Conservation (phyloP, 1,140 invertebrate genomes). For the Pachypeltis micranthus region DNA sequence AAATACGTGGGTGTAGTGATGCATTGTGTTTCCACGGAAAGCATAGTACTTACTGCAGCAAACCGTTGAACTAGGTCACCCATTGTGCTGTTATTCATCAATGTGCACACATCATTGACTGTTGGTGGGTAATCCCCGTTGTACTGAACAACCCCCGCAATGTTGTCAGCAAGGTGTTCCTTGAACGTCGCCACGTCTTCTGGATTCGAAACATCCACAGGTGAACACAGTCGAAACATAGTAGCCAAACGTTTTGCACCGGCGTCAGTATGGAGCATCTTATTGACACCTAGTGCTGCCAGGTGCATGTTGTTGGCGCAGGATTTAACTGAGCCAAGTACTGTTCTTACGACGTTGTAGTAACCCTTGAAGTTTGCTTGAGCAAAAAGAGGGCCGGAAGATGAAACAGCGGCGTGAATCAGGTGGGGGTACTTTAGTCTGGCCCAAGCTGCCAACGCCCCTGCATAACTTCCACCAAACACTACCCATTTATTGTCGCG, state of each 20-base stretch:
- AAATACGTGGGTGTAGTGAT: slow-evolving; percentile 64
- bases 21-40: slow-evolving; percentile 61
- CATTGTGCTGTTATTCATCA: slow-evolving; percentile 52
- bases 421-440: slow-evolving; percentile 82
- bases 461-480: slow-evolving; percentile 89
- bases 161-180: slow-evolving; percentile 64
- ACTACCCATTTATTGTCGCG: slow-evolving; percentile 76
- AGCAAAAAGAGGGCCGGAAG: slow-evolving; percentile 78
- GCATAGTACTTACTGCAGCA: slow-evolving; percentile 56
- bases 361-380: slow-evolving; percentile 68
- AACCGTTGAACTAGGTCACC: slow-evolving; percentile 54
- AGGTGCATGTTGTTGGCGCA: slow-evolving; percentile 50
- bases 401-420: slow-evolving; percentile 68
- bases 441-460: slow-evolving; percentile 80
- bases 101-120: slow-evolving; percentile 34
- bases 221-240: slow-evolving; percentile 55
- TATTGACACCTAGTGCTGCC: slow-evolving; percentile 41
- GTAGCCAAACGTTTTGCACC: slow-evolving; percentile 30
- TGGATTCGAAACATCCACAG: slow-evolving; percentile 47
- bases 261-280: slow-evolving; percentile 35
- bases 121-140: slow-evolving; percentile 69
- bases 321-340: slow-evolving; percentile 47
- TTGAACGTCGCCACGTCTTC: slow-evolving; percentile 71
- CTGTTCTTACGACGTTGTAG: slow-evolving; percentile 55
- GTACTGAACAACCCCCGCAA: slow-evolving; percentile 82